Base-by-base conservation (phyloP, 1,140 invertebrate genomes). In the Sinella curviseta region DNA sequence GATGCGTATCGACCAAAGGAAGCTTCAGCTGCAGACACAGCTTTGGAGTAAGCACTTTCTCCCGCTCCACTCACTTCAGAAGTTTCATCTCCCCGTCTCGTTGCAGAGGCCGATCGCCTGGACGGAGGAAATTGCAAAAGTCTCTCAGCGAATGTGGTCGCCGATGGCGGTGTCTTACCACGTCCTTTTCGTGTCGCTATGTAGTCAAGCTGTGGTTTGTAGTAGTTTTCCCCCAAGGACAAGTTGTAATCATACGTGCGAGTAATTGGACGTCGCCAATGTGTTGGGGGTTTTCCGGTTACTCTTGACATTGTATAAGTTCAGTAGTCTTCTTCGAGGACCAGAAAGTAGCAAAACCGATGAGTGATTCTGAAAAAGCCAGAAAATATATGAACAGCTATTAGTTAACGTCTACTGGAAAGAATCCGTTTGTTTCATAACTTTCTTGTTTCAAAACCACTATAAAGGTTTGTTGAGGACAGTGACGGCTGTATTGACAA, bases 221-320 rank as follows among this genome's bases (percentile, higher is more conserved):
- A 82, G 60, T 82, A 82, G 36, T 82, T 79, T 31, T 81, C 79
- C 36, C 82, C 82, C 36, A 75, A 30, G 3, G 35, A 8, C 34
- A 48, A n/a, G 74, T 75, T 82, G 78, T 82, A 82, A 76, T 82
- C 82, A 20, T 82, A 82, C 3, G 77, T 80, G 1, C 67, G 48
- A 4, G 82, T 81, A 35, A 74, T 48, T n/a, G 81, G 81, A 33
- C 76, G 76, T 30, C 55, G 80, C 79, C 79, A 82, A 65, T 35
- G 65, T 17, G 28, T 70, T 12, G 65, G 65, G 26, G 65, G 35
- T 26, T 33, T 48, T 57, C 75, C 75, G 16, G n/a, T 77, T 48
- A 39, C 54, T n/a, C 48, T 4, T 30, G 74, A 75, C 74, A 75
- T 75, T 4, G 28, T 33, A 24, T 26, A 34, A 33, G 34, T 8